Conservation (phyloP, 2,888 invertebrate genomes). For the Yponomeuta cagnagella region DNA sequence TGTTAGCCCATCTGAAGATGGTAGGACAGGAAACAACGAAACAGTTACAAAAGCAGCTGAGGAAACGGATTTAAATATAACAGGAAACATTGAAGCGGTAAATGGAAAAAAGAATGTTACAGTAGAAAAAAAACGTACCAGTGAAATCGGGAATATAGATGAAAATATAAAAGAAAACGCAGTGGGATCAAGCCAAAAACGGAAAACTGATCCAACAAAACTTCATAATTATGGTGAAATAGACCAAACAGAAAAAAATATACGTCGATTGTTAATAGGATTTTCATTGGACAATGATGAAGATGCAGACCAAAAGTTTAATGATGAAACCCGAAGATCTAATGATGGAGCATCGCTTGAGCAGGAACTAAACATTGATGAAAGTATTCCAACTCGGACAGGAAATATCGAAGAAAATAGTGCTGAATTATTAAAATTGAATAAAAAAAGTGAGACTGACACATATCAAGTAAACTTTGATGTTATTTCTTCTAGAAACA, state of each 20-base stretch:
- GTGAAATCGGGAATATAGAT: too few relatives aligned
- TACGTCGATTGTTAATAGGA: neutral
- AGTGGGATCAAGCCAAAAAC: too few relatives aligned
- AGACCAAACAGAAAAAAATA: neutral
- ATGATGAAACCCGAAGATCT: neutral
- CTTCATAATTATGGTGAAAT: too few relatives aligned
- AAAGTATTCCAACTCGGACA: neutral
- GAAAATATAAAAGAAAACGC: too few relatives aligned
- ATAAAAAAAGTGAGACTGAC: neutral
- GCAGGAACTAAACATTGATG: neutral
- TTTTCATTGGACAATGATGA: neutral
- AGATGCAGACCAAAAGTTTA: neutral
- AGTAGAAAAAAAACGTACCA: too few relatives aligned
- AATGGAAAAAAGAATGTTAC: neutral
- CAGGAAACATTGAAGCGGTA: neutral
- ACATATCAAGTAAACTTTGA: neutral
- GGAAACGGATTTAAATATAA: neutral
- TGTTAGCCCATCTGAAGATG: neutral
- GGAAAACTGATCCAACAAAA: too few relatives aligned
- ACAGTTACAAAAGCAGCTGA: neutral
- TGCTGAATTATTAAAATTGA: too few relatives aligned
- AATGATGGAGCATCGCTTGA: neutral
- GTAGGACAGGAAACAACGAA: neutral
- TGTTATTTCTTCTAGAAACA: neutral
- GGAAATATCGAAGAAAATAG: neutral